Conservation (phyloP, 2,888 invertebrate species). For the Drosophila paracracens region DNA sequence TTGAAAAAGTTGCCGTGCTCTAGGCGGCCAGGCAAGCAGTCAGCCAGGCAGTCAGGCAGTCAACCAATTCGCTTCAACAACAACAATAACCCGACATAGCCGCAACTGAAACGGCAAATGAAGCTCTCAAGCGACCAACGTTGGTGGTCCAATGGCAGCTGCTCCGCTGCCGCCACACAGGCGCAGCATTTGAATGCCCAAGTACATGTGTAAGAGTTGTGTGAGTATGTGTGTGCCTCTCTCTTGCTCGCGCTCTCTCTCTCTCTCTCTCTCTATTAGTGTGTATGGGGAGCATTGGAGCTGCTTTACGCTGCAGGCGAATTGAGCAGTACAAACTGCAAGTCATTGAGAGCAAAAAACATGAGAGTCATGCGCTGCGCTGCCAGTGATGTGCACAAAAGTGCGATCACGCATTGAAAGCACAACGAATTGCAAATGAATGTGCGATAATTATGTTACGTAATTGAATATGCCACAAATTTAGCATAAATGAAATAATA, state of each 20-base stretch:
- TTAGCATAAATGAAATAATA: neutral
- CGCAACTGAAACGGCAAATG: conserved; percentile 78
- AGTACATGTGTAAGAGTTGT: conserved; percentile 40
- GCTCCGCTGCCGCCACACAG: conserved; percentile 67
- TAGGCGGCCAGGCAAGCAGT: conserved; percentile 47
- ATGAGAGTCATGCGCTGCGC: conserved; percentile 58
- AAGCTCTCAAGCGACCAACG: conserved; percentile 73
- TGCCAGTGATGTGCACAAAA: conserved; percentile 33
- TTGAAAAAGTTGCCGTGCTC: conserved; percentile 56
- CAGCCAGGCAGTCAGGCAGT: conserved; percentile 37
- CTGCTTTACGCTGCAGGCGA: conserved; percentile 72
- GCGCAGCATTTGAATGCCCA: conserved; percentile 65
- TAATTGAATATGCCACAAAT: neutral
- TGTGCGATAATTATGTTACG: neutral
- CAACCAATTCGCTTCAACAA: conserved; percentile 38
- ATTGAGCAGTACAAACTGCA: conserved; percentile 73
- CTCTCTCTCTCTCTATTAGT: conserved; percentile 1
- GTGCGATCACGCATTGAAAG: conserved; percentile 8
- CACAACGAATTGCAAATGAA: neutral
- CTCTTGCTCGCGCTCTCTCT: conserved; percentile 18
- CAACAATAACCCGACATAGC: conserved; percentile 53
- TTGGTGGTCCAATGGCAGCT: conserved; percentile 80
- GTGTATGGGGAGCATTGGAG: conserved; percentile 65
- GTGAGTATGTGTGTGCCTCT: conserved; percentile 30
- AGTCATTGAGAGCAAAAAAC: conserved; percentile 77